Percentiles rank a stretch among this genome's conserved stretches.
phyloP scores from a whole-genome alignment of 2,113 vertebrate genomes.

The Myrmecobius fasciatus region DNA sequence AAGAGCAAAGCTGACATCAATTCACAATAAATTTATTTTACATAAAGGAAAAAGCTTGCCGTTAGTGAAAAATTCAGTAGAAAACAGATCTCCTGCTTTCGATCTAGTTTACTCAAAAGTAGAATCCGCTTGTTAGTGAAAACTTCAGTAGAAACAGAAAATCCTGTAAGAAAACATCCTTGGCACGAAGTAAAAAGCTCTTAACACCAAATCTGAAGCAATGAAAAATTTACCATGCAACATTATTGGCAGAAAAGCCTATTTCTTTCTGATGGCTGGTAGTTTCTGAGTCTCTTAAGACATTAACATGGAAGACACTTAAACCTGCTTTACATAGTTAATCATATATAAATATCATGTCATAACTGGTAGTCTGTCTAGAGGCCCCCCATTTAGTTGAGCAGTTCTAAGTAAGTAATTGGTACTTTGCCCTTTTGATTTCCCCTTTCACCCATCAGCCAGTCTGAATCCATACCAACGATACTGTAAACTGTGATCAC shows the following conservation, averaged over 20 bases:
- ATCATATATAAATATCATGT: conserved; percentile 90
- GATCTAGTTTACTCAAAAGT: conserved; percentile 83
- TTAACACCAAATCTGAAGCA: conserved; percentile 82
- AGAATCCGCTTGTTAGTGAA: conserved; percentile 87
- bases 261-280: conserved; percentile 82
- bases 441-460: conserved; percentile 98
- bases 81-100: conserved; percentile 86
- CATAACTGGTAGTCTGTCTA: conserved; percentile 80
- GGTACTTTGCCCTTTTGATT: conserved; percentile 98
- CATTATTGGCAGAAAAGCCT: conserved; percentile 82
- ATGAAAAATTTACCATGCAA: conserved; percentile 86
- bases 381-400: conserved; percentile 89
- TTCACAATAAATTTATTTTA: conserved; percentile 88
- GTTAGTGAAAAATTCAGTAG: conserved; percentile 88
- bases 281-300: conserved; percentile 81
- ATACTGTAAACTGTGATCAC: conserved; percentile 96
- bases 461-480: conserved; percentile 97
- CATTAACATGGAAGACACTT: conserved; percentile 86
- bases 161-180: conserved; percentile 85
- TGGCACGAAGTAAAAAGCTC: conserved; percentile 85
- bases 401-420: conserved; percentile 98
- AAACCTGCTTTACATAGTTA: conserved; percentile 86
- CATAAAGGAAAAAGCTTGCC: conserved; percentile 83
- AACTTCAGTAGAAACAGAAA: conserved; percentile 88
- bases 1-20: conserved; percentile 71